phyloP scores from a whole-genome alignment of 1,140 invertebrate species.

The Heliconius hewitsoni region DNA sequence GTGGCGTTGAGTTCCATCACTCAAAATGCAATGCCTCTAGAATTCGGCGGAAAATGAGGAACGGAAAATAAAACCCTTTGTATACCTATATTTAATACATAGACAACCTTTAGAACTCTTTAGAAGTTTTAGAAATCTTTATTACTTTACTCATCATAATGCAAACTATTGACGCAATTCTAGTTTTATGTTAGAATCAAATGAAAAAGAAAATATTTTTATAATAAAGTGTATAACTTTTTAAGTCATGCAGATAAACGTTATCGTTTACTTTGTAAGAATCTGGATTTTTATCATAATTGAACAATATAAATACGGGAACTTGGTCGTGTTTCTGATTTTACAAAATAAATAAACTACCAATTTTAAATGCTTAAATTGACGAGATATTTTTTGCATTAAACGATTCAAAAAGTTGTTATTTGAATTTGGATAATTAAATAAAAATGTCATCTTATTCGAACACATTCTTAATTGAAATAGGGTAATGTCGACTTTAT shows the following conservation, averaged over 20 bases:
- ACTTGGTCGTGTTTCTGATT: not conserved
- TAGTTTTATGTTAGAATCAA: too few relatives aligned
- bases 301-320: not conserved
- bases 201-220: too few relatives aligned
- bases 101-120: too few relatives aligned
- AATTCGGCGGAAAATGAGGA: too few relatives aligned
- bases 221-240: not conserved
- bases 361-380: conserved; percentile 1
- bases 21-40: too few relatives aligned
- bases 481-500: not conserved
- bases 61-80: too few relatives aligned
- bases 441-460: conserved; percentile 3
- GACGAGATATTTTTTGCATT: not conserved
- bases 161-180: not conserved
- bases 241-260: not conserved
- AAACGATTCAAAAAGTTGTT: not conserved
- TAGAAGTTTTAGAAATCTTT: too few relatives aligned
- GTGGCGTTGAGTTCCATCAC: too few relatives aligned
- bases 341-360: conserved; percentile 1
- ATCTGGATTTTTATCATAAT: not conserved
- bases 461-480: not conserved
- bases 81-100: too few relatives aligned
- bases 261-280: not conserved
- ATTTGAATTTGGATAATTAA: not conserved
- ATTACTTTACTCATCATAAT: not conserved